These are phyloP conservation scores for Taxidea taxus DNA, from an alignment of 2,113 vertebrate genomes.

Conservation along the genomic window DNA sequence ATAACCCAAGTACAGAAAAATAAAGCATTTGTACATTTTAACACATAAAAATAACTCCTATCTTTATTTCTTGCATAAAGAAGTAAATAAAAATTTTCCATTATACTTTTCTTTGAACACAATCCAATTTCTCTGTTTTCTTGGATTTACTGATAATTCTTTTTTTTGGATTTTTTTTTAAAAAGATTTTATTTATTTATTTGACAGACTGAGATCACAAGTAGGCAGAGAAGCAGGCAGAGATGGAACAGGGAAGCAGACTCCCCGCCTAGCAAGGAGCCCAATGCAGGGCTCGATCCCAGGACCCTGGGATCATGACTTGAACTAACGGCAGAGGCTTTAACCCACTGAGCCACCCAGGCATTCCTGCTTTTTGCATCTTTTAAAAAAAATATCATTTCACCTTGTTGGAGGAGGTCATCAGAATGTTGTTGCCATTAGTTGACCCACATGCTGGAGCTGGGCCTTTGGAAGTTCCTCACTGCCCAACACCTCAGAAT, in stretches of 20 bases:
- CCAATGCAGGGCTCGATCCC: too few relatives aligned
- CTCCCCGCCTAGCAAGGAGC: too few relatives aligned
- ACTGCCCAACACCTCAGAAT: background rate
- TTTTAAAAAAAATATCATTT: background rate
- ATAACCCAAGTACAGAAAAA: background rate
- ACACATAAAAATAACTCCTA: background rate
- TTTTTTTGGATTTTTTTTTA: background rate
- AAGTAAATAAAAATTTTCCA: conserved; percentile 1
- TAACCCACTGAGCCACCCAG: too few relatives aligned
- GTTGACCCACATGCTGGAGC: background rate
- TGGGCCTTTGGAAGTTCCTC: rapidly evolving
- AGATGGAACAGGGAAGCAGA: too few relatives aligned
- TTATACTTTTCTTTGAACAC: background rate
- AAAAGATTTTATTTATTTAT: background rate
- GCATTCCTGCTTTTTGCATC: background rate
- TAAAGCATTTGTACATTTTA: background rate
- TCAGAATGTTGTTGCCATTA: rapidly evolving
- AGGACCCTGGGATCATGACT: too few relatives aligned
- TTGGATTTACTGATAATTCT: background rate
- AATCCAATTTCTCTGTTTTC: background rate
- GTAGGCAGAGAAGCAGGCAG: too few relatives aligned
- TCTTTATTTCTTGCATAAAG: conserved; percentile 8
- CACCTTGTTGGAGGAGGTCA: background rate
- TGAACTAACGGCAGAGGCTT: too few relatives aligned
- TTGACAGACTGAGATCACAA: too few relatives aligned